Percentiles rank a stretch among this genome's conserved stretches.
Conservation (phyloP, 2,797 vertebrate species). For the Erethizon dorsatum region DNA sequence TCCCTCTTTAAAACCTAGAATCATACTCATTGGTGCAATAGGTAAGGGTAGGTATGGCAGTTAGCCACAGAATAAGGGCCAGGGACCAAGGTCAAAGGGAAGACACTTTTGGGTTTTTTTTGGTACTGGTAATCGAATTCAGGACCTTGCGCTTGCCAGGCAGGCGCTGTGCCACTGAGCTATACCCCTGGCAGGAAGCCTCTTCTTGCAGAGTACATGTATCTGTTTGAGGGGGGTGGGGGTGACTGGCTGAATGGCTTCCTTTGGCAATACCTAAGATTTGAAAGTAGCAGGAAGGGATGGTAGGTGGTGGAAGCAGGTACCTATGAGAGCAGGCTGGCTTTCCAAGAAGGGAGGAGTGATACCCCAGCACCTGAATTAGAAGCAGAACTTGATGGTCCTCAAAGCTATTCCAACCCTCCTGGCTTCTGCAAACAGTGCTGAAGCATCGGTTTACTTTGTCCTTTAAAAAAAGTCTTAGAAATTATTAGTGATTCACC, state of each 20-base stretch:
- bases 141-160: too few relatives aligned
- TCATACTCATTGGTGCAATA: conserved; percentile 73
- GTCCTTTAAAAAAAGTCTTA: neutral
- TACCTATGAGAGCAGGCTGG: conserved; percentile 24
- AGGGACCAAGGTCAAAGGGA: conserved; percentile 18
- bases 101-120: too few relatives aligned
- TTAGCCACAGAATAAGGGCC: conserved; percentile 43
- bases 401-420: conserved; percentile 12
- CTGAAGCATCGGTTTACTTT: neutral
- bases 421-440: conserved; percentile 39
- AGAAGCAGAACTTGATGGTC: conserved; percentile 44
- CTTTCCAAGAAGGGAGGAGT: neutral
- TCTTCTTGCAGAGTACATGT: conserved; percentile 45
- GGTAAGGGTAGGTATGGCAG: conserved; percentile 59
- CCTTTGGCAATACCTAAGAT: neutral
- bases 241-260: conserved; percentile 14
- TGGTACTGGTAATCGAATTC: too few relatives aligned
- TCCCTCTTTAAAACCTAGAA: conserved; percentile 49
- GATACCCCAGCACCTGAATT: conserved; percentile 28
- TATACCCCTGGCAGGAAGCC: too few relatives aligned
- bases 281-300: neutral
- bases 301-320: neutral
- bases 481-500: neutral
- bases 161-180: too few relatives aligned
- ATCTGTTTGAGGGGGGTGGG: neutral